A percentile compares a stretch with the other conserved stretches of the same genome.
phyloP scores from a whole-genome alignment of 2,113 vertebrate genomes.

The Macquaria australasica region DNA sequence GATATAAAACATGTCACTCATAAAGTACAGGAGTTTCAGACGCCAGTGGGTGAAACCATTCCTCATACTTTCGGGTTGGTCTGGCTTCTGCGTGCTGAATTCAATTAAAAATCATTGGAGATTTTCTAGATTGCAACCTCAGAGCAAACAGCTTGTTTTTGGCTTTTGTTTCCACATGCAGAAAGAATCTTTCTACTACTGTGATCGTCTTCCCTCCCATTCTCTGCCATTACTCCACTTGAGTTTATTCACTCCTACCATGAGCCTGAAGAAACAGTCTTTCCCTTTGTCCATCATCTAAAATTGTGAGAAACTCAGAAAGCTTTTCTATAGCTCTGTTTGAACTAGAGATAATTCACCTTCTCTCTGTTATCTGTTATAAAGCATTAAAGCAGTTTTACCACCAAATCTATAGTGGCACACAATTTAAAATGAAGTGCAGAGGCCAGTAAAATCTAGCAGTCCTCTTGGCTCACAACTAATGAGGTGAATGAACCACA shows the following conservation, averaged over 20 bases:
- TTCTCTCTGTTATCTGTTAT: background rate
- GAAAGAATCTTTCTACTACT: background rate
- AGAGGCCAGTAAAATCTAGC: background rate
- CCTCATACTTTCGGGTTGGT: background rate
- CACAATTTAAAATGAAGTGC: background rate
- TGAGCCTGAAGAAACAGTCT: background rate
- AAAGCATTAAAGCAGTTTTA: slow-evolving; percentile 2
- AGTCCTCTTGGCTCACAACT: slow-evolving; percentile 7
- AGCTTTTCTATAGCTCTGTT: background rate
- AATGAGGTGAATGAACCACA: slow-evolving; percentile 34
- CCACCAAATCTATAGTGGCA: background rate
- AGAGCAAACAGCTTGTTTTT: background rate
- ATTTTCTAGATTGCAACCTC: background rate
- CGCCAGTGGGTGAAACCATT: background rate
- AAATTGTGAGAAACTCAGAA: background rate
- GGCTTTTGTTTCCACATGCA: background rate
- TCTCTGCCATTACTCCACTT: background rate
- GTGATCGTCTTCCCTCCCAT: background rate
- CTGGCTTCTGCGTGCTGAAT: background rate
- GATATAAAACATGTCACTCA: background rate
- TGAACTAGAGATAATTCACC: background rate
- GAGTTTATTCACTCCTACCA: background rate
- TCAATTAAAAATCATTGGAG: background rate
- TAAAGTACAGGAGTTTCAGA: no score
- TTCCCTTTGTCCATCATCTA: background rate